Conservation (phyloP, 1,140 invertebrate genomes). For the Branchinecta lindahli region DNA sequence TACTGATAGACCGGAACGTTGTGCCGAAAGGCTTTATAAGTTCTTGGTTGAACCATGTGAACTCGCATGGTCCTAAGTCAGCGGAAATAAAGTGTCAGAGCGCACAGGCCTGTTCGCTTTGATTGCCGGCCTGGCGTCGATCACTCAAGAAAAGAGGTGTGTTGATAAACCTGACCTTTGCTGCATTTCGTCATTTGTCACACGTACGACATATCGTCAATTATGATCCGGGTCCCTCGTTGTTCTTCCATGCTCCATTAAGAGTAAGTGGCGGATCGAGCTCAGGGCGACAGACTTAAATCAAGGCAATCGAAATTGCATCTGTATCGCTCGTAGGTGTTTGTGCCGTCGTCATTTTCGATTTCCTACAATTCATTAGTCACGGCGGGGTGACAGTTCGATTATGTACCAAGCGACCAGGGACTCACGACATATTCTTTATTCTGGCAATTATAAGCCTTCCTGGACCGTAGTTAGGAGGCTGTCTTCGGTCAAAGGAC, state of each 20-base stretch:
- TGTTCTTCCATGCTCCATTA: conserved; percentile 1
- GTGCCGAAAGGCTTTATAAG: no score
- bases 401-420: neutral
- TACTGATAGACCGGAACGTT: no score
- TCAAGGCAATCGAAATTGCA: conserved; percentile 10
- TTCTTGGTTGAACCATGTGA: no score
- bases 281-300: conserved; percentile 5
- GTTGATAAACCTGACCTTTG: conserved; percentile 8
- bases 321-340: neutral
- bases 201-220: neutral
- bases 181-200: conserved; percentile 7
- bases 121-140: neutral
- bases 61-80: no score
- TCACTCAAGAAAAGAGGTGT: neutral
- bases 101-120: neutral
- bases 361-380: neutral
- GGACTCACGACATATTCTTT: no score
- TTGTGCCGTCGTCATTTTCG: conserved; percentile 4
- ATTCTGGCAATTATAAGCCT: no score
- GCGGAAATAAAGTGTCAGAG: no score
- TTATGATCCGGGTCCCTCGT: neutral
- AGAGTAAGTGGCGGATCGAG: neutral
- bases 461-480: no score
- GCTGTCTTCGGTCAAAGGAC: no score
- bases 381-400: neutral